Conservation (phyloP, 2,113 vertebrate species). For the Tragelaphus buxtoni region DNA sequence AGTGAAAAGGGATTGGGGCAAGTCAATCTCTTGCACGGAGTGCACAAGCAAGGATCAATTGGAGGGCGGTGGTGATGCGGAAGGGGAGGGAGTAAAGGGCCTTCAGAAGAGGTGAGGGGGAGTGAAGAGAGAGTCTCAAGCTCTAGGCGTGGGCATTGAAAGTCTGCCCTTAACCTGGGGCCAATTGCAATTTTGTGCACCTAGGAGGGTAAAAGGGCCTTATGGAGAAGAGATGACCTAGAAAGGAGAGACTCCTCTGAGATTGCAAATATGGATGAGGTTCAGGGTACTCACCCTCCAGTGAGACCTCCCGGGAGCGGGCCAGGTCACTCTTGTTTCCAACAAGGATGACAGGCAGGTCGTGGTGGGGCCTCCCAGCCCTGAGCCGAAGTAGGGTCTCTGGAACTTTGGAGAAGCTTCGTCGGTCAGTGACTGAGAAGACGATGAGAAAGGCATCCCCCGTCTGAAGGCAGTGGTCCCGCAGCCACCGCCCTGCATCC, state of each 20-base stretch:
- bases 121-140: neutral
- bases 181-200: neutral
- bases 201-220: neutral
- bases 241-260: neutral
- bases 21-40: neutral
- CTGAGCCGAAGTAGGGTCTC: slow-evolving; percentile 85
- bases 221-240: neutral
- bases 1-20: neutral
- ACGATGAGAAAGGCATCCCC: slow-evolving; percentile 91
- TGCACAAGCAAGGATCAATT: neutral
- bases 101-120: neutral
- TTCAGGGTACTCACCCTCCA: slow-evolving; percentile 81
- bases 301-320: slow-evolving; percentile 87
- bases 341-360: slow-evolving; percentile 91
- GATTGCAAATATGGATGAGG: neutral
- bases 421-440: slow-evolving; percentile 91
- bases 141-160: neutral
- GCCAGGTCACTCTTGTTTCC: slow-evolving; percentile 93
- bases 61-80: neutral
- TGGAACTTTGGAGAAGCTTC: slow-evolving; percentile 89
- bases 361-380: slow-evolving; percentile 86
- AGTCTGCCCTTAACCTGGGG: neutral
- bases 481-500: slow-evolving; percentile 74
- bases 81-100: neutral
- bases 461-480: slow-evolving; percentile 87